phyloP scores from a whole-genome alignment of 1,140 invertebrate species.

The Pachyrhynchus sulphureomaculatus region DNA sequence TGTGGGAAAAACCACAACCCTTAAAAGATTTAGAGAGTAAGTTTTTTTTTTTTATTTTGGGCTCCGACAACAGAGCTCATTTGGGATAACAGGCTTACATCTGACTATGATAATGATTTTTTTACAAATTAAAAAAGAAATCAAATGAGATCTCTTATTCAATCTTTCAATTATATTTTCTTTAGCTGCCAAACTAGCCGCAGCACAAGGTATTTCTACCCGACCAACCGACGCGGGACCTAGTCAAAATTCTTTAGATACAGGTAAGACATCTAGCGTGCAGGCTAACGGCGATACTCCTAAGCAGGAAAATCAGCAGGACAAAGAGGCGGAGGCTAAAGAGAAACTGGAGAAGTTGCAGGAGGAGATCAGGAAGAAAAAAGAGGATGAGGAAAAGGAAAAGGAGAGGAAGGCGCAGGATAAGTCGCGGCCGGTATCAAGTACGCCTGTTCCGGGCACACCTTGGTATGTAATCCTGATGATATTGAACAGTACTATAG shows the following conservation, averaged over 20 bases:
- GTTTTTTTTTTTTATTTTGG: constrained; percentile 33
- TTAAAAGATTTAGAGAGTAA: constrained; percentile 89
- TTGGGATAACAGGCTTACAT: too few species aligned
- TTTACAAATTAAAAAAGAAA: too few species aligned
- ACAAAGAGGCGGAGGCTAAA: constrained; percentile 50
- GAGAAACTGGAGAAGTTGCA: constrained; percentile 52
- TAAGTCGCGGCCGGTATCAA: constrained; percentile 86
- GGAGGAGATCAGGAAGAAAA: constrained; percentile 53
- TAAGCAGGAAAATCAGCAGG: constrained; percentile 41
- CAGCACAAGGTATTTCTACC: constrained; percentile 63
- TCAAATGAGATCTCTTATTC: too few species aligned
- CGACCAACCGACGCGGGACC: constrained; percentile 50
- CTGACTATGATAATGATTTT: too few species aligned
- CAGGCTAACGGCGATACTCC: constrained; percentile 34
- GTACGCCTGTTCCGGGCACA: constrained; percentile 93
- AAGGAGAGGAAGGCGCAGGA: constrained; percentile 67
- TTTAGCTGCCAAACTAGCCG: constrained; percentile 65
- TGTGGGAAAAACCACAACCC: constrained; percentile 95
- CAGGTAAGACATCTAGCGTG: constrained; percentile 43
- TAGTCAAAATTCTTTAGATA: constrained; percentile 41
- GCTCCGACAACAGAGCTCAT: too few species aligned
- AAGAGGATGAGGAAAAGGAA: constrained; percentile 56
- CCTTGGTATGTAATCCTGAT: constrained; percentile 75
- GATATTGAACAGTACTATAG: background rate
- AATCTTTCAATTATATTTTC: constrained; percentile 11